Conservation (phyloP, 35 echinoderm and acorn worm genomes). For the Apostichopus japonicus region DNA sequence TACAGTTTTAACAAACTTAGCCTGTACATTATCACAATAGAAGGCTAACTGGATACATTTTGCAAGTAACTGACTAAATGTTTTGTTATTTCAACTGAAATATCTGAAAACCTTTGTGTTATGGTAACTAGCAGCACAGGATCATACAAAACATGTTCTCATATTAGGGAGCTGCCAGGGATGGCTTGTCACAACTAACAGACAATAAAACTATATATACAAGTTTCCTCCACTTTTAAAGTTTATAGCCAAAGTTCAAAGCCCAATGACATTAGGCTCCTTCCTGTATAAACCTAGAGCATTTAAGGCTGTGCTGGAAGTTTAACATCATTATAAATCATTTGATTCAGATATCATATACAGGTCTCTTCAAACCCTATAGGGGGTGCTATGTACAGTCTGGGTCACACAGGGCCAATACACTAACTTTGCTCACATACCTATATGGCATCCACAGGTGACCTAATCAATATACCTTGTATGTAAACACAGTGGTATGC, state of each 20-base stretch:
- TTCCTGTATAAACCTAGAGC: no score
- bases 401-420: neutral
- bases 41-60: no score
- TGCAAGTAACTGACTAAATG: no score
- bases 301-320: neutral
- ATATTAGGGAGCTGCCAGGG: neutral
- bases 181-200: neutral
- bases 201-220: neutral
- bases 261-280: neutral
- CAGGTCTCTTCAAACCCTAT: neutral
- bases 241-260: neutral
- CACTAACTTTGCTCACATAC: neutral
- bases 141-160: neutral
- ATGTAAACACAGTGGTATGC: neutral
- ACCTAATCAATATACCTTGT: neutral
- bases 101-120: no score
- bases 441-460: neutral
- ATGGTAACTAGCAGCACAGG: no score
- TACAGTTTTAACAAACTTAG: no score
- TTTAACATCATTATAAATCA: slow-evolving; percentile 6
- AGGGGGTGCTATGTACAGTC: neutral
- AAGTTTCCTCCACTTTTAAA: neutral
- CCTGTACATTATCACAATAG: no score
- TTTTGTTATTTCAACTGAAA: no score
- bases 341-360: neutral